Percentiles rank a stretch among this genome's conserved stretches.
Conservation (phyloP, 1,140 invertebrate genomes). For the Frieseomelitta varia region DNA sequence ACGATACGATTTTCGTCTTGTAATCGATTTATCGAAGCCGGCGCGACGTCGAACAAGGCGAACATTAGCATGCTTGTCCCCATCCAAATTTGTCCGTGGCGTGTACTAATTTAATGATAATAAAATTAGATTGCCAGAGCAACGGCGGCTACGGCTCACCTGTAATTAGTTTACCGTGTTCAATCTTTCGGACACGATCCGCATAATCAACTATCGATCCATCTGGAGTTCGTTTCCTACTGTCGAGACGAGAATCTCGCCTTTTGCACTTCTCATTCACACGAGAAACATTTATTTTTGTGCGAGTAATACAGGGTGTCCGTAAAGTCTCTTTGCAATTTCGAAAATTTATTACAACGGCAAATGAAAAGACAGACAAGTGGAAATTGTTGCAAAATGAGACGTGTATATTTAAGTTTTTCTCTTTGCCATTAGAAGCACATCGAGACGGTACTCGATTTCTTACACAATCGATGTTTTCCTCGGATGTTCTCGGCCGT, state of each 20-base stretch:
- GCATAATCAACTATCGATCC: background rate
- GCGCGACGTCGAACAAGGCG: constrained; percentile 25
- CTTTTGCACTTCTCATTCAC: too few species aligned
- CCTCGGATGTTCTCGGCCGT: too few species aligned
- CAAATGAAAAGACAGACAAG: too few species aligned
- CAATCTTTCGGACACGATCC: background rate
- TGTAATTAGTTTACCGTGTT: constrained; percentile 13
- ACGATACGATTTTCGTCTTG: constrained; percentile 20
- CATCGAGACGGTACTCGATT: too few species aligned
- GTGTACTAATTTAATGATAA: constrained; percentile 23
- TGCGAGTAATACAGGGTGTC: too few species aligned
- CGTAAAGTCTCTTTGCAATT: too few species aligned
- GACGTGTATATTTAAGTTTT: too few species aligned
- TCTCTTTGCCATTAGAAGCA: too few species aligned
- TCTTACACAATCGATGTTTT: too few species aligned
- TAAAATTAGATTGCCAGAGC: constrained; percentile 26
- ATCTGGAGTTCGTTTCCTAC: background rate
- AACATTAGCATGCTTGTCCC: background rate
- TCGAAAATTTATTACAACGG: too few species aligned
- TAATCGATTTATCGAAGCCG: constrained; percentile 34
- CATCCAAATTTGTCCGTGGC: constrained; percentile 36
- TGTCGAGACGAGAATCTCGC: background rate
- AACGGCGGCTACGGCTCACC: background rate
- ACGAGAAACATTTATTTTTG: too few species aligned
- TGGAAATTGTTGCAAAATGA: too few species aligned